These are phyloP conservation scores for Nerophis lumbriciformis DNA, from an alignment of 2,113 vertebrate genomes.

Conservation along the genomic window DNA sequence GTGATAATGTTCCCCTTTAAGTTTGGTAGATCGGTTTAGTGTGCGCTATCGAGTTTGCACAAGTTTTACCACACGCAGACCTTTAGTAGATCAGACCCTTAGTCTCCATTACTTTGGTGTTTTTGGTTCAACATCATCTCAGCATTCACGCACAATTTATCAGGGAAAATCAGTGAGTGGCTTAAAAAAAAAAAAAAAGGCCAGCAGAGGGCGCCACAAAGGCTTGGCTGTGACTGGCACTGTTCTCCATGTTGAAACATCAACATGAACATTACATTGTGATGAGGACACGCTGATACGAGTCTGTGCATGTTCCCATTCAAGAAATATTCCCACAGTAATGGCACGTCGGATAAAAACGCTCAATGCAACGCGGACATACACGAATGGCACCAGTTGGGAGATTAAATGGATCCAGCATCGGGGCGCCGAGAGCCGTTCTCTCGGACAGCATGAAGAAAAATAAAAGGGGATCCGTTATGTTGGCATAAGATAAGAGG, in stretches of 20 bases:
- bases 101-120: background rate
- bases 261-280: conserved; percentile 31
- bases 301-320: background rate
- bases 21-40: too few species aligned
- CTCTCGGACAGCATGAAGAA: conserved; percentile 9
- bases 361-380: conserved; percentile 33
- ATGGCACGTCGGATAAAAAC: conserved; percentile 62
- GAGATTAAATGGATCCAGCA: conserved; percentile 15
- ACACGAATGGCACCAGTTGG: conserved; percentile 49
- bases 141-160: background rate
- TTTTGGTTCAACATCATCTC: background rate
- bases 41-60: too few species aligned
- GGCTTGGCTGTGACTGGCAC: conserved; percentile 39
- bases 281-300: conserved; percentile 18
- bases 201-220: conserved; percentile 45
- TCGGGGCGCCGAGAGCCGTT: conserved; percentile 11
- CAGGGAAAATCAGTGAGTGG: conserved; percentile 5
- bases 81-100: background rate
- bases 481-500: conserved; percentile 22
- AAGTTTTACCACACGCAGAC: too few species aligned
- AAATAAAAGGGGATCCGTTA: background rate
- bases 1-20: too few species aligned
- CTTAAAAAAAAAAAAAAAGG: background rate
- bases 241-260: conserved; percentile 33
- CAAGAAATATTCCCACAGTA: conserved; percentile 22